Conservation (phyloP, 2,888 invertebrate genomes). For the Sphaeridia pumilis region DNA sequence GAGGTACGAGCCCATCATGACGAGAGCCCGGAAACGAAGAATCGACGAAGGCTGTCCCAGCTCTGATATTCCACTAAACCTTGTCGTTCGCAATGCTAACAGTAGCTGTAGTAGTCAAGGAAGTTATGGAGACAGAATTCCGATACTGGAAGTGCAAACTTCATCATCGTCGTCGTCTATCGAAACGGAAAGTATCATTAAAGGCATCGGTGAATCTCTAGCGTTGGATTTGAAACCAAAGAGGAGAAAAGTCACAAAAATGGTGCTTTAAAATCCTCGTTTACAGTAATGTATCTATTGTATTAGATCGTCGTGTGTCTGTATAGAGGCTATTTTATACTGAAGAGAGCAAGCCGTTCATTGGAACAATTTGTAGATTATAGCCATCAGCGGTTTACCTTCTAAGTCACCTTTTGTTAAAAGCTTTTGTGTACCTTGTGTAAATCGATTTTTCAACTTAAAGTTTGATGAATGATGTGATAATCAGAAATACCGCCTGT, state of each 20-base stretch:
- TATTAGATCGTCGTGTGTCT: too few relatives aligned
- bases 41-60: constrained; percentile 20
- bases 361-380: too few relatives aligned
- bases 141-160: neutral
- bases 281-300: too few relatives aligned
- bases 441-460: too few relatives aligned
- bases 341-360: too few relatives aligned
- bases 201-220: neutral
- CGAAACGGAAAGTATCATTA: constrained; percentile 10
- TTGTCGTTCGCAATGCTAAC: neutral
- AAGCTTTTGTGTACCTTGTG: too few relatives aligned
- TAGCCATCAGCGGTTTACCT: too few relatives aligned
- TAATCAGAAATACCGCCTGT: too few relatives aligned
- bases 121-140: neutral
- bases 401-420: too few relatives aligned
- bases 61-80: neutral
- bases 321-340: too few relatives aligned
- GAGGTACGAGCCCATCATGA: constrained; percentile 35
- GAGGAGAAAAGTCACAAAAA: neutral
- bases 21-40: constrained; percentile 32
- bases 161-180: neutral
- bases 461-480: too few relatives aligned
- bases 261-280: neutral
- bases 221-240: neutral
- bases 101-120: neutral